Percentiles rank a stretch among this genome's conserved stretches.
Evolutionary conservation across 2,888 invertebrate genomes (phyloP).

Genomic region (Pyralis farinalis): DNA sequence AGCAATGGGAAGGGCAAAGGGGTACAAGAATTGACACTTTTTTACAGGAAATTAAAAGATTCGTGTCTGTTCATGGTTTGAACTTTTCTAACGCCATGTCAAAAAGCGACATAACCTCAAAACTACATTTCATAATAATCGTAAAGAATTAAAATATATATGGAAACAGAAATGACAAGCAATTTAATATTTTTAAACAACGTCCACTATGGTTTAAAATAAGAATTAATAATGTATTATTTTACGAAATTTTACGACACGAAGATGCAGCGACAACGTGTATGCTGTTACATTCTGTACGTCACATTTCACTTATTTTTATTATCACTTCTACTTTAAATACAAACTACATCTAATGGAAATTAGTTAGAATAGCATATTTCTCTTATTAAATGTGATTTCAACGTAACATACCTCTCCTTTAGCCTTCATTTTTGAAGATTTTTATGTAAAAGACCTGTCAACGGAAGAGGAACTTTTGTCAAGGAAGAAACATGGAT

Average conservation of each 20-base stretch:
- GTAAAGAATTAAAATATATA: too few species aligned
- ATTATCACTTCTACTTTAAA: not conserved
- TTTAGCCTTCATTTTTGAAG: slow-evolving; percentile 91
- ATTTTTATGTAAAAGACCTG: slow-evolving; percentile 72
- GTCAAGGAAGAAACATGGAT: slow-evolving; percentile 44
- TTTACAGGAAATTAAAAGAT: too few species aligned
- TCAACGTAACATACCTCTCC: slow-evolving; percentile 85
- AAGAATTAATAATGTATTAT: too few species aligned
- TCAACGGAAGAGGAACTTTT: slow-evolving; percentile 74
- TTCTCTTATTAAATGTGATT: slow-evolving; percentile 15
- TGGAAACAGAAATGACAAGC: too few species aligned
- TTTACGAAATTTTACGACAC: too few species aligned
- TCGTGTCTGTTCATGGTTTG: not conserved
- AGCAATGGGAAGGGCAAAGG: too few species aligned
- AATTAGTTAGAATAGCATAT: not conserved
- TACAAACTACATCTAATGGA: not conserved
- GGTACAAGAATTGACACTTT: too few species aligned
- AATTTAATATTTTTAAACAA: too few species aligned
- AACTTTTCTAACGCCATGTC: slow-evolving; percentile 14
- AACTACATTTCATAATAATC: slow-evolving; percentile 20
- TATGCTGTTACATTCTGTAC: slow-evolving; percentile 26
- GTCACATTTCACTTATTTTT: not conserved
- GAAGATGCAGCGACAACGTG: slow-evolving; percentile 60
- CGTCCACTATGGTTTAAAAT: too few species aligned
- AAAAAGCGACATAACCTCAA: slow-evolving; percentile 66